phyloP scores from a whole-genome alignment of 2,797 vertebrate species.

The Phataginus tricuspis region DNA sequence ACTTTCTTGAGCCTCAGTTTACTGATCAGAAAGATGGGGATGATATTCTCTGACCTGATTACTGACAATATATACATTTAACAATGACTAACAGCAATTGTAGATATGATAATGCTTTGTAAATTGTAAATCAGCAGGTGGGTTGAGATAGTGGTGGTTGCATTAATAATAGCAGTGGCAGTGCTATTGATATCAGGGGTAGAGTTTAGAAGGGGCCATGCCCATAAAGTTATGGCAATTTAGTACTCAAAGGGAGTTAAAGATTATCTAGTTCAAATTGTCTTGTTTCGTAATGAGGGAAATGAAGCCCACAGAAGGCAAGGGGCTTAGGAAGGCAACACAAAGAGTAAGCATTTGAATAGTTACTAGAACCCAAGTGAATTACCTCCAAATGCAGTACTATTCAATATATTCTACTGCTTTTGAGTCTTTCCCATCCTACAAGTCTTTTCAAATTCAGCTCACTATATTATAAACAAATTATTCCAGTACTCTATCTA shows the following conservation, averaged over 20 bases:
- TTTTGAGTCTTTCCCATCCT: neutral
- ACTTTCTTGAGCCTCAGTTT: neutral
- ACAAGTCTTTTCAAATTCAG: neutral
- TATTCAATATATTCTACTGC: neutral
- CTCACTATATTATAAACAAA: neutral
- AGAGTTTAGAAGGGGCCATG: neutral
- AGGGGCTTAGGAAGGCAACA: neutral
- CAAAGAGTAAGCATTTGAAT: neutral
- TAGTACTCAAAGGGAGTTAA: neutral
- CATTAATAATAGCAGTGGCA: neutral
- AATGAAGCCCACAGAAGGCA: neutral
- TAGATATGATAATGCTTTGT: neutral
- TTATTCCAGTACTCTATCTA: neutral
- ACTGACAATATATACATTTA: neutral
- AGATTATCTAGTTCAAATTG: neutral
- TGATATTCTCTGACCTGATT: neutral
- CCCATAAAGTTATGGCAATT: neutral
- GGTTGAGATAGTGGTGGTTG: neutral
- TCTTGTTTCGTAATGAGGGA: slow-evolving; percentile 39
- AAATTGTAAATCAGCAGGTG: neutral
- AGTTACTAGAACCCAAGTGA: neutral
- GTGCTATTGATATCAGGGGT: neutral
- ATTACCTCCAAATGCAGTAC: neutral
- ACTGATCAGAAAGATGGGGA: neutral
- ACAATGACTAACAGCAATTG: neutral